Base-by-base conservation (phyloP, 2,113 vertebrate species). In the Lichenostomus cassidix region DNA sequence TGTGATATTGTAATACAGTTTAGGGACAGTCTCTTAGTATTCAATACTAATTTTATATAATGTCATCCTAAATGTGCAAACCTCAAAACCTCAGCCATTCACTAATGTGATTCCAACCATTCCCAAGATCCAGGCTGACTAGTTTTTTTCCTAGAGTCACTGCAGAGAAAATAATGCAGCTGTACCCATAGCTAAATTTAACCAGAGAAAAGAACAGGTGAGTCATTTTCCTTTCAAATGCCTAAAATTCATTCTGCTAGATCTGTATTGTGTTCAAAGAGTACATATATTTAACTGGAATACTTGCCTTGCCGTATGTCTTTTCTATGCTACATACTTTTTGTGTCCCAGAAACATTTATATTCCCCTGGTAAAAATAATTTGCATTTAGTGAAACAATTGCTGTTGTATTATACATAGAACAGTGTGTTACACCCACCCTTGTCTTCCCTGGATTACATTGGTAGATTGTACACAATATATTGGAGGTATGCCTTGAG, bases 221-320 rank as follows among this genome's bases (percentile, higher is more conserved):
- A 95, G 75, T 97, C 50, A 96, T 80, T 95, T 95, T 74, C 75
- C 59, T 91, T 92, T 77, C 50, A 95, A 50, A 67, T 53, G 63
- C 90, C 47, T 90, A 20, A 80, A 77, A 89, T 65, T 64, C 46
- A 42, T 33, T 71, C 39, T 76, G 10, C 60, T 39, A 82, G 49
- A 28, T 92, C 64, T 81, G 3, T 68, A 65, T 92, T 75, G 24
- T 3, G 1, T 42, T 68, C n/a, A 46, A 81, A 68, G 47, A 67
- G 10, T 15, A 50, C 2, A 0, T 65, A 1, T 69, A 47, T 79
- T 92, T 81, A 47, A 60, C 60, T 71, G 69, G 21, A 78, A 75
- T 70, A 31, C 19, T 74, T 90, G 23, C 33, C 15, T 37, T 70
- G 47, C 52, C 68, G 0, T 42, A 5, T 60, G 12, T 76, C 31